phyloP scores from a whole-genome alignment of 2,888 invertebrate species.

The Chelonus formosanus region DNA sequence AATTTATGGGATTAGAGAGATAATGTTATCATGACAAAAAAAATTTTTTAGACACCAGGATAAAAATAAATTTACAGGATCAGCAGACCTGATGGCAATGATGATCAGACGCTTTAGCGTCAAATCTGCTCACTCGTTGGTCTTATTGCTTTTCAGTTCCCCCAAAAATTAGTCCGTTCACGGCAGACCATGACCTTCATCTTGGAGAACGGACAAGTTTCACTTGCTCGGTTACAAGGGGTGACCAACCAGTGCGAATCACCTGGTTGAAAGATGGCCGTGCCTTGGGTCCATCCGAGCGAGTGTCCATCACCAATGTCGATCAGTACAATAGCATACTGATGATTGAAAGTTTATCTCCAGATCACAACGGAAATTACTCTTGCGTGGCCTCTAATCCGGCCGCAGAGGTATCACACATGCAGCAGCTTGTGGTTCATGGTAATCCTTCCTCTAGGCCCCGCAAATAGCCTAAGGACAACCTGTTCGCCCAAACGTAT shows the following conservation, averaged over 20 bases:
- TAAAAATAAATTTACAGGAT: neutral
- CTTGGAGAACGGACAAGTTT: slow-evolving; percentile 78
- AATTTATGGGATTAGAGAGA: neutral
- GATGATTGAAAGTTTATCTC: slow-evolving; percentile 78
- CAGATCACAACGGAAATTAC: slow-evolving; percentile 82
- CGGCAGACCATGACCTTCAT: slow-evolving; percentile 74
- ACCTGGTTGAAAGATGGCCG: slow-evolving; percentile 81
- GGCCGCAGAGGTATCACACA: slow-evolving; percentile 78
- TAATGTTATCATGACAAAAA: too few species aligned
- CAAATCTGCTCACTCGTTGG: slow-evolving; percentile 19
- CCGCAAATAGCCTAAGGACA: slow-evolving; percentile 42
- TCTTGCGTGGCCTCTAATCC: slow-evolving; percentile 78
- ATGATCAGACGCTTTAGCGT: neutral
- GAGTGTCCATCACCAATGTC: slow-evolving; percentile 76
- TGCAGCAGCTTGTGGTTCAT: slow-evolving; percentile 79
- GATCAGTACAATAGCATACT: slow-evolving; percentile 81
- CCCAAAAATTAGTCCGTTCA: slow-evolving; percentile 80
- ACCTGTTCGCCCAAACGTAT: slow-evolving; percentile 45
- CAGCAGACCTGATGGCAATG: neutral
- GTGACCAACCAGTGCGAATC: slow-evolving; percentile 79
- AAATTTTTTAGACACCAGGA: neutral
- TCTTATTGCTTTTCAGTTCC: slow-evolving; percentile 69
- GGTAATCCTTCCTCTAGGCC: slow-evolving; percentile 72
- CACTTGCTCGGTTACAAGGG: slow-evolving; percentile 79
- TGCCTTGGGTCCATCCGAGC: slow-evolving; percentile 71